phyloP scores from a whole-genome alignment of 2,888 invertebrate genomes.

The Perizoma flavofasciatum region DNA sequence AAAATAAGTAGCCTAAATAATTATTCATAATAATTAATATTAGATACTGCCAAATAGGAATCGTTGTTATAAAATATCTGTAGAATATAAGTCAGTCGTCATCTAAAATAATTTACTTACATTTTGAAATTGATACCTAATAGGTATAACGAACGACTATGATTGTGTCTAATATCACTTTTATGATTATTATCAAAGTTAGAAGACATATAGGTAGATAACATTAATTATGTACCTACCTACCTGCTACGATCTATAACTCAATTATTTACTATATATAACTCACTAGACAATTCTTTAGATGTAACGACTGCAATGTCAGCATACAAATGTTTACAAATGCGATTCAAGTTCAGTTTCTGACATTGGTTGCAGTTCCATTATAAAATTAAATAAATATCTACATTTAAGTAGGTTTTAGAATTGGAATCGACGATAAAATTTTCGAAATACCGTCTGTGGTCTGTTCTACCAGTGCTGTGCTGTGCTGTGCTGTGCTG shows the following conservation, averaged over 20 bases:
- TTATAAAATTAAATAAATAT: constrained; percentile 44
- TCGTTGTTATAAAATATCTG: constrained; percentile 72
- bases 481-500: constrained; percentile 30
- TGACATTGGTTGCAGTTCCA: constrained; percentile 49
- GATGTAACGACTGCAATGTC: constrained; percentile 6
- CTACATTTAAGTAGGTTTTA: constrained; percentile 45
- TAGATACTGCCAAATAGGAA: constrained; percentile 81
- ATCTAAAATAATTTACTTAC: constrained; percentile 30
- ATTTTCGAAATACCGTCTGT: constrained; percentile 46
- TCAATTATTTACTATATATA: constrained; percentile 22
- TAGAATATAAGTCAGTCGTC: constrained; percentile 36
- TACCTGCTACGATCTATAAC: constrained; percentile 14
- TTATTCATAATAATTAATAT: constrained; percentile 56
- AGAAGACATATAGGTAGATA: constrained; percentile 39
- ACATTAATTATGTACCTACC: constrained; percentile 4
- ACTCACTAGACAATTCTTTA: neutral
- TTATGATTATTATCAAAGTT: constrained; percentile 50
- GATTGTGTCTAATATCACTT: constrained; percentile 63
- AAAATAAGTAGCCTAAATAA: constrained; percentile 48
- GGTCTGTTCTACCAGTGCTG: constrained; percentile 39
- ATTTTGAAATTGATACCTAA: constrained; percentile 39
- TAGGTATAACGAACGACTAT: constrained; percentile 49
- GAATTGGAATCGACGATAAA: constrained; percentile 43
- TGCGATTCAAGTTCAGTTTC: constrained; percentile 19
- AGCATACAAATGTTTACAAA: constrained; percentile 1